These are phyloP conservation scores for Danaus chrysippus DNA, from an alignment of 2,888 invertebrate genomes.

Conservation along the genomic window DNA sequence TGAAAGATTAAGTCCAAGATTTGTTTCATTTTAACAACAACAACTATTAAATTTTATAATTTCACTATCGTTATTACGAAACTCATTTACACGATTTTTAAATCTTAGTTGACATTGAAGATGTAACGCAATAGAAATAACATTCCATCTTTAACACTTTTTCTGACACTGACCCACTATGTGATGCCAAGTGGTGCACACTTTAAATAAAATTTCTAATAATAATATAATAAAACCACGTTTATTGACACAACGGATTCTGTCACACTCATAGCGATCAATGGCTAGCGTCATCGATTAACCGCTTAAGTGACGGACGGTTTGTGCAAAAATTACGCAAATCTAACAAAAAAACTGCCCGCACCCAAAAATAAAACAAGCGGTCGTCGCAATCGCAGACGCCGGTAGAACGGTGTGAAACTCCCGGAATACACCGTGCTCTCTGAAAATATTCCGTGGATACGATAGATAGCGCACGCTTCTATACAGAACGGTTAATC, in stretches of 20 bases:
- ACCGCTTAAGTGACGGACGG: constrained; percentile 37
- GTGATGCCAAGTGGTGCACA: constrained; percentile 30
- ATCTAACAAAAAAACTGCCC: constrained; percentile 41
- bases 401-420: constrained; percentile 36
- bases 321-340: constrained; percentile 48
- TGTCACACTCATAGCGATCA: constrained; percentile 22
- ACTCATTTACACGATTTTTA: neutral
- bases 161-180: constrained; percentile 37
- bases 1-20: too few relatives aligned
- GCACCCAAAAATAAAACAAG: constrained; percentile 52
- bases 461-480: constrained; percentile 34
- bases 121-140: neutral
- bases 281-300: constrained; percentile 32
- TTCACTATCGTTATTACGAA: neutral
- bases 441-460: constrained; percentile 45
- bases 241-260: too few relatives aligned
- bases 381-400: constrained; percentile 44
- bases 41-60: too few relatives aligned
- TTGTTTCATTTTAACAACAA: too few relatives aligned
- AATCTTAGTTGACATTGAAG: neutral
- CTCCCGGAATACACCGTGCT: constrained; percentile 46
- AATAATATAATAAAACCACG: constrained; percentile 18
- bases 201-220: constrained; percentile 37
- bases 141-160: constrained; percentile 21
- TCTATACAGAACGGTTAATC: constrained; percentile 21